These are phyloP conservation scores for Alethe diademata DNA, from an alignment of 2,113 vertebrate species.

Conservation along the genomic window DNA sequence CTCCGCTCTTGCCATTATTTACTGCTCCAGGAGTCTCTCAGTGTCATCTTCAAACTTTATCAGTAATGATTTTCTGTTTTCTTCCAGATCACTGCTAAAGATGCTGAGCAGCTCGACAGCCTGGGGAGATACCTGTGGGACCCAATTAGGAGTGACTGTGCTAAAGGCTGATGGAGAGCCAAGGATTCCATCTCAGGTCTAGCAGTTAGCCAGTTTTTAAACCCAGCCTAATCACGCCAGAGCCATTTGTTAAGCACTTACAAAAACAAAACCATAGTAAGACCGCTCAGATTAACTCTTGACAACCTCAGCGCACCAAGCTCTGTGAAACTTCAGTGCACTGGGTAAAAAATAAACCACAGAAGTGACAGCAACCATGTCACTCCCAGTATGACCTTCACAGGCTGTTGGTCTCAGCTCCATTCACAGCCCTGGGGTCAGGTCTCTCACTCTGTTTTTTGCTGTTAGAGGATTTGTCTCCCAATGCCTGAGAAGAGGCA, in stretches of 20 bases:
- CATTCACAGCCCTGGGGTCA: neutral
- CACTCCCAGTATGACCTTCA: neutral
- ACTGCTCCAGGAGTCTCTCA: slow-evolving; percentile 25
- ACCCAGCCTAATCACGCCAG: neutral
- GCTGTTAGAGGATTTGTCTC: neutral
- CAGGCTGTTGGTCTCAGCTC: neutral
- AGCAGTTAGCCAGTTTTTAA: neutral
- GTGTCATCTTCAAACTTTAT: slow-evolving; percentile 48
- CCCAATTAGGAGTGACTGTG: slow-evolving; percentile 1
- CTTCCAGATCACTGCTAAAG: slow-evolving; percentile 9
- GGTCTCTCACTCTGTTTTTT: neutral
- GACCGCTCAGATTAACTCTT: neutral
- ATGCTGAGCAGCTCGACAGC: neutral
- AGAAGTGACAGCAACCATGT: neutral
- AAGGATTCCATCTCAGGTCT: neutral
- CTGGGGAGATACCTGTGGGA: slow-evolving; percentile 27
- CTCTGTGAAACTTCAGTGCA: neutral
- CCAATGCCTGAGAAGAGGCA: neutral
- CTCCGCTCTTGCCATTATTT: neutral
- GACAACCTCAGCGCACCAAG: neutral
- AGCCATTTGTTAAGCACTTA: neutral
- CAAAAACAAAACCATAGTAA: neutral
- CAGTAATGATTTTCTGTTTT: slow-evolving; percentile 59
- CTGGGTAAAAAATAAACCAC: neutral
- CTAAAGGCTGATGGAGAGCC: neutral